Evolutionary conservation across 2,888 invertebrate species (phyloP), one percentile per base, ranked within the genome.

Genomic region (Cephus rjabovi): DNA sequence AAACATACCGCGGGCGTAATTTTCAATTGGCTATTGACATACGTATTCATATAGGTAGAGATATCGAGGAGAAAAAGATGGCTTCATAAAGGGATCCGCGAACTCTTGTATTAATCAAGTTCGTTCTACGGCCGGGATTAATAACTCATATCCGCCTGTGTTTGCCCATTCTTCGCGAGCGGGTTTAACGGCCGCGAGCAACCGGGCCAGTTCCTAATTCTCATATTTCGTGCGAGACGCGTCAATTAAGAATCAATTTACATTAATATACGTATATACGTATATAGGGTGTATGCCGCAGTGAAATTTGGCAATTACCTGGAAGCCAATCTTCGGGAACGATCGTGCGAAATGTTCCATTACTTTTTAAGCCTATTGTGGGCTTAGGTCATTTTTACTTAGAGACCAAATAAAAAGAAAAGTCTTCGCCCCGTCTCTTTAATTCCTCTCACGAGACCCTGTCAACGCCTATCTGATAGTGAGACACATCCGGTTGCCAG

Each of bases 401-500:
- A 56, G 56, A 56, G 56, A 56, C 56, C 23, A 56, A 56, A 56
- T 23, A 56, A 23, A 40, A 40, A 15, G 1, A 40, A 56, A 56
- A 56, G 6, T 56, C 9, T 56, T 15, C 56, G 23, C 23, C 2
- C 56, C 23, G 56, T 56, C 56, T 56, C 56, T 35, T 35, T 56
- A 56, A 12, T 31, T 71, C 31, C 71, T 31, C 12, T 34, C 74
- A 30, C 34, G 23, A 34, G 74, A 82, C 75, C 78, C 83, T 85
- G 85, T 86, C 86, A 83, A 85, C 83, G 82, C 82, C 83, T 81
- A 89, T 87, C 88, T 84, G 87, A 87, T 87, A 85, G 83, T 79
- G 81, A 77, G 82, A 81, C 81, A 85, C 85, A 86, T 88, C 84
- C 86, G 86, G 81, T 78, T 79, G 77, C 78, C 69, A 75, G 76